These are phyloP conservation scores for Percopsis omiscomaycus DNA, from an alignment of 2,797 vertebrate genomes.

Conservation along the genomic window DNA sequence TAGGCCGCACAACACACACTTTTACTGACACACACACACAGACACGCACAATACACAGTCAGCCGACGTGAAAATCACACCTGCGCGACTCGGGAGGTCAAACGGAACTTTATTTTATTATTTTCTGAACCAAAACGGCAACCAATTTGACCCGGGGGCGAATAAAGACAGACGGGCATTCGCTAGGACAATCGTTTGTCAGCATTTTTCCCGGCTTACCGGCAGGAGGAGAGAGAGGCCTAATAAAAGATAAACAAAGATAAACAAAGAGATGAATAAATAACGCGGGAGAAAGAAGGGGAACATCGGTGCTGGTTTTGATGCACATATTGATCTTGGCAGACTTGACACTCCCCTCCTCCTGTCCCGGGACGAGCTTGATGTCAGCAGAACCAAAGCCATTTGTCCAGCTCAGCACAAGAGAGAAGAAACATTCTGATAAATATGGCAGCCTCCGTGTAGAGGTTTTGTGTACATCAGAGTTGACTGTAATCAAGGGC, in stretches of 20 bases:
- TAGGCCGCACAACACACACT: neutral
- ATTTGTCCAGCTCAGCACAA: constrained; percentile 67
- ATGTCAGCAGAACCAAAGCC: constrained; percentile 61
- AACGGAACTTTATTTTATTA: constrained; percentile 18
- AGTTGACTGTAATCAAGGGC: constrained; percentile 1
- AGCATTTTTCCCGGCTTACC: constrained; percentile 67
- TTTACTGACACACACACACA: neutral
- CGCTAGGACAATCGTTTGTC: constrained; percentile 69
- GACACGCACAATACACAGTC: neutral
- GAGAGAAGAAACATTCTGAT: constrained; percentile 38
- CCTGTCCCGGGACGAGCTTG: constrained; percentile 44
- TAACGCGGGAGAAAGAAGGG: constrained; percentile 60
- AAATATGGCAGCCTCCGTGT: neutral
- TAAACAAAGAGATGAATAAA: constrained; percentile 67
- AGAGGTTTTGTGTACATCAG: neutral
- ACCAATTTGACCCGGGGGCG: constrained; percentile 40
- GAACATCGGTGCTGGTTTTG: constrained; percentile 75
- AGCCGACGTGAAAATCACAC: neutral
- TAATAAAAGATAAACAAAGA: constrained; percentile 38
- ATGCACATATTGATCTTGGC: constrained; percentile 78
- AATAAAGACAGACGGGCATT: constrained; percentile 66
- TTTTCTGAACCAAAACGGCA: constrained; percentile 11
- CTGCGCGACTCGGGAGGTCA: constrained; percentile 16
- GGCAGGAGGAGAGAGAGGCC: constrained; percentile 61
- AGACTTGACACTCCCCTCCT: constrained; percentile 68